These are phyloP conservation scores for Varanus komodoensis DNA, from an alignment of 2,113 vertebrate genomes.

Conservation along the genomic window DNA sequence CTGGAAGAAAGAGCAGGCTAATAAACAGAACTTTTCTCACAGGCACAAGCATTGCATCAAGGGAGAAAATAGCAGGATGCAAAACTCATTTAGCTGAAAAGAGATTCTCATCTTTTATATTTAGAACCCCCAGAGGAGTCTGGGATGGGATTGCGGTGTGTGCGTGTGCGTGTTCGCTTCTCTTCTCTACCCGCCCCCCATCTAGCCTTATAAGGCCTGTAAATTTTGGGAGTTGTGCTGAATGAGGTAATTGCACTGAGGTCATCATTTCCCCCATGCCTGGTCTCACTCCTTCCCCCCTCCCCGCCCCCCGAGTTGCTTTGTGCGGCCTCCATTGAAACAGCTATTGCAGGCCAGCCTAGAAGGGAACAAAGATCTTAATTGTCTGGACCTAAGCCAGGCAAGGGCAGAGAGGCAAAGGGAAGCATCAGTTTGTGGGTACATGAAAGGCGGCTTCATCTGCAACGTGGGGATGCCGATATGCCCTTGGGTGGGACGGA, in stretches of 20 bases:
- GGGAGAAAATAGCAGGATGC: background rate
- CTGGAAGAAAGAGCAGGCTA: background rate
- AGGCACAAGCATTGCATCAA: background rate
- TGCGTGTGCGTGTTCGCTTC: background rate
- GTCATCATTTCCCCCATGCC: slow-evolving; percentile 38
- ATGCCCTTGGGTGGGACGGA: background rate
- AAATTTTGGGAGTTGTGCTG: slow-evolving; percentile 37
- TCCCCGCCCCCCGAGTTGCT: slow-evolving; percentile 46
- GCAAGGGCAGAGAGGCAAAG: background rate
- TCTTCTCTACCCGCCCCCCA: background rate
- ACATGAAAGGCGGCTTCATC: background rate
- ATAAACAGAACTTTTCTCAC: background rate
- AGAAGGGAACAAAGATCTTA: slow-evolving; percentile 58
- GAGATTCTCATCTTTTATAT: background rate
- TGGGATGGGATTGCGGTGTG: slow-evolving; percentile 5
- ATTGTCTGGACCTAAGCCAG: slow-evolving; percentile 19
- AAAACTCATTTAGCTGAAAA: background rate
- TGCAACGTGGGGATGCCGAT: background rate
- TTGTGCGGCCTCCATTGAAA: slow-evolving; percentile 60
- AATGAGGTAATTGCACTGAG: slow-evolving; percentile 67
- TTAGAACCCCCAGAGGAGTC: background rate
- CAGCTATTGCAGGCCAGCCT: background rate
- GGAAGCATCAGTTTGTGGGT: background rate
- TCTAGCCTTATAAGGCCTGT: slow-evolving; percentile 61
- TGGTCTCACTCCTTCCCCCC: slow-evolving; percentile 17